Evolutionary conservation across 2,888 invertebrate genomes (phyloP), one percentile per base, ranked within the genome.

Genomic region (Aspidapion aeneum): DNA sequence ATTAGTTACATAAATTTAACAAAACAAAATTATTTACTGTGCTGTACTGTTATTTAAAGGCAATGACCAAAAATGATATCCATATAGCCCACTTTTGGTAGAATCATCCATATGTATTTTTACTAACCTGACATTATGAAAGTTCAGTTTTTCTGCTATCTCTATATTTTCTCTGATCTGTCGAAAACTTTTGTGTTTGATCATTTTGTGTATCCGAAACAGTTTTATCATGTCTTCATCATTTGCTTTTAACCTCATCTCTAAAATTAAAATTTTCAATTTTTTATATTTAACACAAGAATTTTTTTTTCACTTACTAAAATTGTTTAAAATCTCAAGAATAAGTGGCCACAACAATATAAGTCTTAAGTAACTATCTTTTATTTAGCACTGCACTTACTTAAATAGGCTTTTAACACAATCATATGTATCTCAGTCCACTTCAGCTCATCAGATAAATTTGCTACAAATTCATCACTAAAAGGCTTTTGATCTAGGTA

Each of bases 151-250:
- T 66, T 83, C 77, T 1, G 88, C 83, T 63, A 87, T 70, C 35
- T 83, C 74, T 17, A 89, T 76, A 60, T 85, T 82, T 74, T 83
- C 80, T 71, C 82, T 82, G 3, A 90, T 80, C 1, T 82, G 76
- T 21, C 74, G 70, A 60, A 84, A 81, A 68, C 83, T 83, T 72
- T 80, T 83, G 68, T 80, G 75, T 1, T 75, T 76, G 1, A 83
- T 66, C 12, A 77, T 74, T 0, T 69, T 61, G 68, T 80, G 81
- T 1, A 72, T 74, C 22, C 72, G 74, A 72, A 80, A 79, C n/a
- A 79, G 64, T 63, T 77, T 76, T 2, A 73, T 71, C 9, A 80
- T 69, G 57, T 80, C 75, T 16, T 75, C 72, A 0, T 78, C 69
- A 0, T 74, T 70, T 60, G 82, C 74, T 48, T 81, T 71, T 1